Conservation (phyloP, 1,140 invertebrate genomes). For the Goniozus legneri region DNA sequence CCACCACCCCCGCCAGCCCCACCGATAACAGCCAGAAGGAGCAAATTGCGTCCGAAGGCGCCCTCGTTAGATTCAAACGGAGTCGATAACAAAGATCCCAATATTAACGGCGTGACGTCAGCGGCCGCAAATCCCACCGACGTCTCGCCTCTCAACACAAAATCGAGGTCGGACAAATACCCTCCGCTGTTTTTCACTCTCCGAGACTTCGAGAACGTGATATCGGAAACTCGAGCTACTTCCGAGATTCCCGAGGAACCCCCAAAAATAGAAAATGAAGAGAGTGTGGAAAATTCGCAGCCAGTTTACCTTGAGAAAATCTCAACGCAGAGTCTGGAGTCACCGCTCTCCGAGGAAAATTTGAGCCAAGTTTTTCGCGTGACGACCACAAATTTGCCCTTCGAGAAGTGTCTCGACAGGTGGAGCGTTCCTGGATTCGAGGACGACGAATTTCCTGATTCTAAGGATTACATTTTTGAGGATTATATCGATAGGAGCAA, state of each 20-base stretch:
- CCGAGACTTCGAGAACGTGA: conserved; percentile 42
- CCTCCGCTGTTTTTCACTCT: conserved; percentile 42
- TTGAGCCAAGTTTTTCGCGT: conserved; percentile 38
- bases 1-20: conserved; percentile 30
- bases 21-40: conserved; percentile 18
- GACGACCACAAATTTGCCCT: conserved; percentile 43
- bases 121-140: conserved; percentile 3
- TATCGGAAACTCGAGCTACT: conserved; percentile 23
- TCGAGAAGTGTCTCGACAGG: conserved; percentile 36
- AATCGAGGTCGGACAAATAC: conserved; percentile 18
- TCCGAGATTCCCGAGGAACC: conserved; percentile 14
- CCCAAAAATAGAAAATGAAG: not conserved
- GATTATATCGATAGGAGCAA: conserved; percentile 31
- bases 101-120: no score
- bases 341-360: conserved; percentile 13
- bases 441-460: conserved; percentile 8
- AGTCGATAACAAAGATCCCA: no score
- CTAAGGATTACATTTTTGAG: conserved; percentile 36
- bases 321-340: no score
- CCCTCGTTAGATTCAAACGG: not conserved
- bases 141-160: not conserved
- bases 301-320: not conserved
- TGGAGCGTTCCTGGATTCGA: conserved; percentile 18
- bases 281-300: not conserved
- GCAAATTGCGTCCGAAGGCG: not conserved